Evolutionary conservation across 2,888 invertebrate genomes (phyloP), one percentile per base, ranked within the genome.

Genomic region (Sympetrum striolatum): DNA sequence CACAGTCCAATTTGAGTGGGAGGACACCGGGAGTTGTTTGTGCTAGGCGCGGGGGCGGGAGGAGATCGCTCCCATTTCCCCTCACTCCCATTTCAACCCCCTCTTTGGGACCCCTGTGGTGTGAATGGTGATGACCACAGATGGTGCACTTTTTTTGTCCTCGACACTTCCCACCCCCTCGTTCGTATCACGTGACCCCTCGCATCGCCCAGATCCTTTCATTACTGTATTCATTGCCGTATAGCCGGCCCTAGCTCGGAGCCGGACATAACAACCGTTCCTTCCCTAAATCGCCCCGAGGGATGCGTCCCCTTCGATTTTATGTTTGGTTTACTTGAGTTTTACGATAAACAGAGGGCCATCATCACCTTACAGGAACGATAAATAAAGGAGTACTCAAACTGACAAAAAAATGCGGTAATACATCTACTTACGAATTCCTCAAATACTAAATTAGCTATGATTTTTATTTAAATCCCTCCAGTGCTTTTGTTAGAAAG

Each of bases 51-150:
- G 37, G 53, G 82, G 35, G 6, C 53, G 58, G 35, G 35, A 22
- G 10, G 81, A 31, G 39, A 39, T 39, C 39, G 39, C 39, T 39
- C 39, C 39, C 39, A 39, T 39, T 39, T 58, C 58, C 82, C 58
- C 58, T 25, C 37, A 37, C 22, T 35, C 58, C 82, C 53, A 35
- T 60, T 60, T 53, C 81, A n/a, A 14, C 8, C 60, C 60, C 58
- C 64, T 39, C 37, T 60, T n/a, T n/a, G 64, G 37, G 64, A 86
- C 86, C 86, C 86, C 86, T 60, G 86, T 86, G 86, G 86, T 86
- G 86, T 86, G 86, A 86, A 60, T 86, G 60, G 86, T 60, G 86
- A 86, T 86, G 86, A 86, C 86, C 86, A 86, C 86, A 86, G 86
- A 86, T 86, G 86, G 86, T 64, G 86, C 60, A 60, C 86, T 86